Base-by-base conservation (phyloP, 2,797 vertebrate genomes). In the Leontocebus nigricollis region DNA sequence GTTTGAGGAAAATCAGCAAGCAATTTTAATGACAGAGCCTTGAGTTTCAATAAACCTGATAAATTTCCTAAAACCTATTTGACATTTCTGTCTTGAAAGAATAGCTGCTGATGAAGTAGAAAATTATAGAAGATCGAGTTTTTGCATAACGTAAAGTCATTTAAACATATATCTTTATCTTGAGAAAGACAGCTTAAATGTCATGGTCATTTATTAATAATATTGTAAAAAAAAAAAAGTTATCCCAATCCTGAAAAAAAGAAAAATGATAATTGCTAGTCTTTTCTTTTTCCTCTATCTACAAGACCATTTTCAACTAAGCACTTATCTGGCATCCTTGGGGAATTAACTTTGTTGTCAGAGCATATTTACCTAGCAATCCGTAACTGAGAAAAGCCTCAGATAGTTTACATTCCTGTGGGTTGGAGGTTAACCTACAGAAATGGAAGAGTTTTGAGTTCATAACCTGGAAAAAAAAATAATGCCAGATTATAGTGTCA, bases 41-140 rank as follows among this genome's bases (percentile, higher is more conserved):
- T 93, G 55, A 94, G n/a, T 93, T 90, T 95, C 84, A 93, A 48
- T 86, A 94, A 94, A 70, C 3, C 41, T 95, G 73, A 96, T 81
- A 73, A 79, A 90, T 96, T 81, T 94, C 46, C 93, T 94, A 36
- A 97, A 90, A 59, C 52, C 11, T 77, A 11, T 79, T 92, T 94
- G 86, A 72, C 57, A 88, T 93, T 96, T 94, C 86, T 90, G 19
- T 15, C 41, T 95, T 90, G 88, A 24, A 88, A 84, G 89, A 88
- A 52, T 52, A 88, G 61, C 44, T 94, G 33, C 30, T 83, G 67
- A 59, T 46, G 48, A 97, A 19, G 77, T 82, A 27, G 39, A 95
- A 86, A 94, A 82, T 46, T 73, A 57, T 7, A 20, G 15, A 5
- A 79, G 73, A 86, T 15, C 33, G 24, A 93, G 19, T 59, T 95